Percentiles rank a stretch among this genome's conserved stretches.
These are phyloP conservation scores for Scytalopus superciliaris DNA, from an alignment of 2,113 vertebrate species.

Conservation along the genomic window DNA sequence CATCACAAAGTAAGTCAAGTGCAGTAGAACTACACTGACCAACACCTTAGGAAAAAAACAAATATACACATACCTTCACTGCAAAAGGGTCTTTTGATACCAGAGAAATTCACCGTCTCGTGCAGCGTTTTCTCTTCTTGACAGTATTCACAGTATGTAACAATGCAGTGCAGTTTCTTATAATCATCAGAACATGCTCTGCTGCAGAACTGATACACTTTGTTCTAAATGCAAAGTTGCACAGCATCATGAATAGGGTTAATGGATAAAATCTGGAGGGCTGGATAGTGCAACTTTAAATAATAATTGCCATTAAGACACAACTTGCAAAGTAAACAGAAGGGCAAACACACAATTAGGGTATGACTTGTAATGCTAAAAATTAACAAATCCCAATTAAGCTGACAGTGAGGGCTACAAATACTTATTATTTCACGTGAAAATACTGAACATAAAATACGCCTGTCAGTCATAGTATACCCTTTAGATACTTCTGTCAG, in stretches of 20 bases:
- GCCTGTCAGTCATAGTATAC: background rate
- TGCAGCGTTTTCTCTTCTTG: constrained; percentile 98
- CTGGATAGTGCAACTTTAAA: background rate
- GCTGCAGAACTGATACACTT: constrained; percentile 97
- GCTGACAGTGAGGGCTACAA: background rate
- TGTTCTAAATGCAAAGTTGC: constrained; percentile 83
- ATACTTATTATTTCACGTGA: background rate
- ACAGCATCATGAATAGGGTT: background rate
- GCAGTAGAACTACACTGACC: background rate
- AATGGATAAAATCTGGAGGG: background rate
- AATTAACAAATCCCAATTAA: background rate
- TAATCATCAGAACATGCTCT: constrained; percentile 95
- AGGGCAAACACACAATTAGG: background rate
- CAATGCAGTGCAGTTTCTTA: constrained; percentile 98
- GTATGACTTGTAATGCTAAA: background rate
- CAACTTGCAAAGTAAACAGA: background rate
- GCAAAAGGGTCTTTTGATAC: constrained; percentile 96
- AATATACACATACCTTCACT: constrained; percentile 87
- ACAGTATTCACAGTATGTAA: constrained; percentile 96
- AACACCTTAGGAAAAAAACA: background rate
- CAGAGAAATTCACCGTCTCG: constrained; percentile 94
- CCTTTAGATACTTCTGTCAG: background rate
- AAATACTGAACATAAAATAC: background rate
- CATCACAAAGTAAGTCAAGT: background rate
- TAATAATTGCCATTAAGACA: background rate